Evolutionary conservation across 2,113 vertebrate species (phyloP).

Genomic region (Melierax canorus): DNA sequence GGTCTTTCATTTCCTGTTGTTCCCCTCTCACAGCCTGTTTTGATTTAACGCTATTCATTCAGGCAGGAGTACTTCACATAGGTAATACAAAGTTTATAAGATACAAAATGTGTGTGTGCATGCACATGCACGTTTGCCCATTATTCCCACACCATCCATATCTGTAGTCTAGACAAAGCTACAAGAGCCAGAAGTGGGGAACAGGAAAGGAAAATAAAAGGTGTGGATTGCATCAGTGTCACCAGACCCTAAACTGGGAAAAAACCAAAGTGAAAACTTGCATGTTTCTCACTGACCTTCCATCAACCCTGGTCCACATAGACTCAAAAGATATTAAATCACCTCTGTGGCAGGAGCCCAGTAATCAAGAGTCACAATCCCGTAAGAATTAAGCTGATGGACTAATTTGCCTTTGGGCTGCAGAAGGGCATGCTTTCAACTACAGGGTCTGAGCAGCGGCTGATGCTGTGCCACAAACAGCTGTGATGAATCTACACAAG

Average conservation of each 20-base stretch:
- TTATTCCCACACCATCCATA: slow-evolving; percentile 26
- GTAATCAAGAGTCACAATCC: slow-evolving; percentile 26
- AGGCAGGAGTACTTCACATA: background rate
- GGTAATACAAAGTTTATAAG: slow-evolving; percentile 9
- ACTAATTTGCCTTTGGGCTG: slow-evolving; percentile 8
- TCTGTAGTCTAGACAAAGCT: slow-evolving; percentile 10
- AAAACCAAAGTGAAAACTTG: background rate
- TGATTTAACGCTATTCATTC: slow-evolving; percentile 13
- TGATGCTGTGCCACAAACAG: slow-evolving; percentile 17
- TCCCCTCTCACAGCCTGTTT: slow-evolving; percentile 45
- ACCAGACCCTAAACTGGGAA: background rate
- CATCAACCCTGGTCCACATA: slow-evolving; percentile 4
- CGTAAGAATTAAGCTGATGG: background rate
- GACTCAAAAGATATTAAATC: slow-evolving; percentile 39
- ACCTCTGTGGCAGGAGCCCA: slow-evolving; percentile 3
- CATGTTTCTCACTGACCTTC: slow-evolving; percentile 11
- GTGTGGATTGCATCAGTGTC: slow-evolving; percentile 46
- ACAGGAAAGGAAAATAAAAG: slow-evolving; percentile 41
- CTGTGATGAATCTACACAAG: background rate
- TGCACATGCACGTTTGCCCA: background rate
- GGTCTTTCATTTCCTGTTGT: slow-evolving; percentile 57
- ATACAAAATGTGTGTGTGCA: background rate
- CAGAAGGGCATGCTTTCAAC: background rate
- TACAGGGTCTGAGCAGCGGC: background rate
- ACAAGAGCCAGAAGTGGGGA: background rate